Evolutionary conservation across 2,797 vertebrate species (phyloP), one percentile per base, ranked within the genome.

Genomic region (Etheostoma perlongum): DNA sequence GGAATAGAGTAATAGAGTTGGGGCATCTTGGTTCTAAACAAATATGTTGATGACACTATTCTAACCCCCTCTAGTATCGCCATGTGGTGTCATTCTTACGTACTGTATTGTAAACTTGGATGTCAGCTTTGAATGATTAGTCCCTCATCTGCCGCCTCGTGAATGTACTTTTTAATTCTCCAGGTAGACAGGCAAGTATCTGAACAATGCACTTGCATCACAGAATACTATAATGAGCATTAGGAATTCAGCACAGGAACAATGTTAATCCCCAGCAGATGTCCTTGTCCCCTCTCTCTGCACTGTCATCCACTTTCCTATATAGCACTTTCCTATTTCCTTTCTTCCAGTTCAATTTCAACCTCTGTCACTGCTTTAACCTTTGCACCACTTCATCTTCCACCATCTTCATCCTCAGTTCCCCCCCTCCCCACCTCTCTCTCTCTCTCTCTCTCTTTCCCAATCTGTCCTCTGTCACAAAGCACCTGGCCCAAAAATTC

Each of bases 401-500:
- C 73, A 83, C 74, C 30, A 5, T 79, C 82, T 68, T 82, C 74
- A 53, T 81, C 85, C 74, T 71, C 63, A 4, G 42, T 63, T 73
- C 48, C 65, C 73, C 73, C 53, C 25, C 36, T 6, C 30, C 30
- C 30, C 5, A 30, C 30, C 30, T 47, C 62, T 49, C 60, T 68
- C 59, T 76, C 51, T 58, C 67, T 10, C 47, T 46, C 54, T 53
- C 62, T 49, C 69, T 52, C 57, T n/a, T n/a, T 44, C 67, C 48
- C 84, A 85, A 74, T 88, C 84, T 83, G 78, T 82, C 82, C 78
- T 85, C 77, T 23, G 54, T 90, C 89, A 87, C 84, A 80, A 72
- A 85, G 83, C 86, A 82, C 59, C 83, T 57, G 82, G 86, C 87
- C 89, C 86, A 83, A 92, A 95, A 95, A 96, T 94, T 94, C 92